Evolutionary conservation across 2,888 invertebrate genomes (phyloP), one percentile per base, ranked within the genome.

Genomic region (Epistrophe grossulariae): DNA sequence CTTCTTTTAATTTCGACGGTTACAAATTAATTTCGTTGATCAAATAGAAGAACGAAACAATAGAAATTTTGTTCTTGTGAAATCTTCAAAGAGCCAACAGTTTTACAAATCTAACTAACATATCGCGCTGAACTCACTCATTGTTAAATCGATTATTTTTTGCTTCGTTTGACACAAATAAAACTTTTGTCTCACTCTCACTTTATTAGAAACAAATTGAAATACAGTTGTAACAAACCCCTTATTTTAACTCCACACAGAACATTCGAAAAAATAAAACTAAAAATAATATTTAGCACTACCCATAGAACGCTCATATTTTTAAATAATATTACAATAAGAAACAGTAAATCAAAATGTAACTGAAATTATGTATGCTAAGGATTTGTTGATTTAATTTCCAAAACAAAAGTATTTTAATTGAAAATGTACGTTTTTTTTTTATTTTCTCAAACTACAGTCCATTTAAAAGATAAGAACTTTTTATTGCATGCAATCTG

Each of bases 311-410:
- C 66, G 82, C 62, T 50, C 78, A 79, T 45, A 24, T 15, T 55
- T 40, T 40, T 13, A 70, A 70, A 40, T 55, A 55, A 55, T 62
- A 62, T 43, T 5, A 40, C 11, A 77, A 59, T 72, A 88, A 89
- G 90, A 90, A 90, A 90, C 90, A 90, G 90, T 89, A 90, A 90
- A 90, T 90, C 90, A 90, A 90, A 90, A 90, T 90, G 90, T 90
- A 90, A 90, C 90, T 89, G 88, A 89, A 89, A 88, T 24, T 55
- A 55, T 77, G 40, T 55, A 55, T 77, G 40, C 76, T 62, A 72
- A 83, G 70, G 24, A 70, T 40, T 50, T 72, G 13, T 70, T 74
- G 24, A 43, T 57, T 17, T 66, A 10, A 28, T 80, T 66, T 59
- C 24, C 13, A 76, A 71, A 19, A 72, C 19, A 55, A 45, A 50